Conservation (phyloP, 2,888 invertebrate species). For the Gonocerus acuteangulatus region DNA sequence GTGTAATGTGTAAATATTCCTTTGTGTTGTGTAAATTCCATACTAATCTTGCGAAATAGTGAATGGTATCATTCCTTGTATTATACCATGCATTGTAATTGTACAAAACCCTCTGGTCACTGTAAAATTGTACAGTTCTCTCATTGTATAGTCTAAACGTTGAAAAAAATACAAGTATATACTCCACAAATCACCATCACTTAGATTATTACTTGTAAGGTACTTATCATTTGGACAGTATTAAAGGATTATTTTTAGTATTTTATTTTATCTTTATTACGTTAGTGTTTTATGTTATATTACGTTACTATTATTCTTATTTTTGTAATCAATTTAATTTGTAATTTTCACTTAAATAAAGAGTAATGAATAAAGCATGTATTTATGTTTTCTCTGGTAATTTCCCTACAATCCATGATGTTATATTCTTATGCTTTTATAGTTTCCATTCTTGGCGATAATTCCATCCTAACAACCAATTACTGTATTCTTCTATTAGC, state of each 20-base stretch:
- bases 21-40: neutral
- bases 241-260: constrained; percentile 17
- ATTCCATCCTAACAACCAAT: too few relatives aligned
- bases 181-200: constrained; percentile 16
- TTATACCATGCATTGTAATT: neutral
- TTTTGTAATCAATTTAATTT: constrained; percentile 13
- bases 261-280: constrained; percentile 6
- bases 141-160: neutral
- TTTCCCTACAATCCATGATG: too few relatives aligned
- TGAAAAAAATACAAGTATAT: neutral
- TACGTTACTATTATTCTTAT: constrained; percentile 12
- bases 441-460: too few relatives aligned
- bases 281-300: neutral
- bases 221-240: constrained; percentile 11
- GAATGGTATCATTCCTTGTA: too few relatives aligned
- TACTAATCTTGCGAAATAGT: too few relatives aligned
- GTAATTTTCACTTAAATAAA: constrained; percentile 23
- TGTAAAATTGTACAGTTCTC: neutral
- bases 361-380: constrained; percentile 2
- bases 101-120: constrained; percentile 9
- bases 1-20: constrained; percentile 15
- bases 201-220: constrained; percentile 14
- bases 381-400: too few relatives aligned
- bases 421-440: too few relatives aligned
- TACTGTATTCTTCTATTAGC: too few relatives aligned